A percentile compares a stretch with the other conserved stretches of the same genome.
Conservation (phyloP, 2,113 vertebrate species). For the Petaurus breviceps region DNA sequence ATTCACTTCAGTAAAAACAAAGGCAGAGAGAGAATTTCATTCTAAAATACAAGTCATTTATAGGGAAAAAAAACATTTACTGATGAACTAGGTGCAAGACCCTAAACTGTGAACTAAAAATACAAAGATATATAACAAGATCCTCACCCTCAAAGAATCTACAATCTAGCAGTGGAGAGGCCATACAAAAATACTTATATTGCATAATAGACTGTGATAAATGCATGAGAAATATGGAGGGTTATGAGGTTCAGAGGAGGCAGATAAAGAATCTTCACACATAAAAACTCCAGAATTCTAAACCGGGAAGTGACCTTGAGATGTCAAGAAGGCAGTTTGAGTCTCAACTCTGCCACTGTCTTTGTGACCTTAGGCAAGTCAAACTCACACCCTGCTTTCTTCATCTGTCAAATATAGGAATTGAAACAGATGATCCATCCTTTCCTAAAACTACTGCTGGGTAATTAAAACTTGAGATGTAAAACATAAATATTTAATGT, state of each 20-base stretch:
- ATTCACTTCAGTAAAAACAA: not conserved
- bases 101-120: not conserved
- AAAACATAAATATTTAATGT: conserved; percentile 50
- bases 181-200: not conserved
- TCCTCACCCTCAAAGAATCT: not conserved
- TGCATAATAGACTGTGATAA: not conserved
- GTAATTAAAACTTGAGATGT: not conserved
- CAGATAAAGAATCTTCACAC: not conserved
- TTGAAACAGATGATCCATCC: not conserved
- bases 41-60: conserved; percentile 12
- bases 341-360: not conserved
- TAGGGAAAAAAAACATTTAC: not conserved
- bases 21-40: not conserved
- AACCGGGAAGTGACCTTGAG: conserved; percentile 20
- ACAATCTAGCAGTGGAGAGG: not conserved
- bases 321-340: not conserved
- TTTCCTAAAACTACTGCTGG: not conserved
- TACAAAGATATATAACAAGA: not conserved
- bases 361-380: not conserved
- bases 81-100: not conserved
- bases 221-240: not conserved
- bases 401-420: not conserved
- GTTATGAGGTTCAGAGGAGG: not conserved
- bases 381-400: not conserved
- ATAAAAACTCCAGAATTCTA: not conserved